A percentile compares a stretch with the other conserved stretches of the same genome.
phyloP scores from a whole-genome alignment of 2,888 invertebrate genomes.

The Eudasyphora cyanicolor region DNA sequence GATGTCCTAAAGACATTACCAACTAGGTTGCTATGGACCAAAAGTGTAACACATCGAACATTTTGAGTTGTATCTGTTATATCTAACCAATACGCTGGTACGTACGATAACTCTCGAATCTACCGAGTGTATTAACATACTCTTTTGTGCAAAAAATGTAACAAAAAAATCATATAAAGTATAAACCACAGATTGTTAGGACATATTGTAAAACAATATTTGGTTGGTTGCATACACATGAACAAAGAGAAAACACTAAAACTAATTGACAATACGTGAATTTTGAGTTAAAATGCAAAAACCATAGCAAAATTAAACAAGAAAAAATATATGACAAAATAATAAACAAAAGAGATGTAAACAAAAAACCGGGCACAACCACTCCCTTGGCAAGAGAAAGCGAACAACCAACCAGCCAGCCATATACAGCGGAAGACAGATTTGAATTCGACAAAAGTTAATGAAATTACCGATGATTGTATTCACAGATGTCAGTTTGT shows the following conservation, averaged over 20 bases:
- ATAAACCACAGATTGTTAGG: too few species aligned
- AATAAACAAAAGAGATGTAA: slow-evolving; percentile 28
- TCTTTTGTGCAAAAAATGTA: too few species aligned
- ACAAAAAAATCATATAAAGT: too few species aligned
- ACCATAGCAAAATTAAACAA: neutral
- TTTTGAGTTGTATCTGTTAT: too few species aligned
- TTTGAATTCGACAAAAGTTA: neutral
- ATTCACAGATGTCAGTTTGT: neutral
- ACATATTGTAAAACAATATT: too few species aligned
- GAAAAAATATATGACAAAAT: slow-evolving; percentile 8
- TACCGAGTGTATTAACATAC: too few species aligned
- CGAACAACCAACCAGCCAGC: too few species aligned
- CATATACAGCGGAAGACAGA: neutral
- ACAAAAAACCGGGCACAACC: neutral
- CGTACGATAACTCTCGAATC: too few species aligned
- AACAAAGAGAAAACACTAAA: slow-evolving; percentile 7
- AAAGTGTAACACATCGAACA: too few species aligned
- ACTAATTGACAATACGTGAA: neutral
- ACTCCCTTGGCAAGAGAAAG: slow-evolving; percentile 16
- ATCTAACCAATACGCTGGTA: too few species aligned
- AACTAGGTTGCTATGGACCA: too few species aligned
- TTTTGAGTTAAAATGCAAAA: slow-evolving; percentile 8
- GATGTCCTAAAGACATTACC: too few species aligned
- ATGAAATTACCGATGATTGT: slow-evolving; percentile 6
- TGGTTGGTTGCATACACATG: neutral